These are phyloP conservation scores for Melitaea athalia DNA, from an alignment of 2,888 invertebrate species.

Conservation along the genomic window DNA sequence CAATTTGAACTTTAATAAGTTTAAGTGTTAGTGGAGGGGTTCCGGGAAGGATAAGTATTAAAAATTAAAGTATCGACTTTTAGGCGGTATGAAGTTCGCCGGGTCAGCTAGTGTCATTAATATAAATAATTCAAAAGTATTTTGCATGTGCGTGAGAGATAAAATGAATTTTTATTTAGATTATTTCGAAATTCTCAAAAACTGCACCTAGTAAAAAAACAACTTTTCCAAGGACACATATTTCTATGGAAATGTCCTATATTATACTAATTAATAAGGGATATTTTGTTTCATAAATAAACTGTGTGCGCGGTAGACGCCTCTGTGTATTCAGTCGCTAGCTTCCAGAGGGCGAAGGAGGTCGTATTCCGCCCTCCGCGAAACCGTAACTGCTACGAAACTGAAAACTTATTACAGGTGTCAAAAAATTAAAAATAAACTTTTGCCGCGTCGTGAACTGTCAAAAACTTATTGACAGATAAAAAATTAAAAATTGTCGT, in stretches of 20 bases:
- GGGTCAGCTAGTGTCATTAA: no score
- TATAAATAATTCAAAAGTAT: neutral
- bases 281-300: slow-evolving; percentile 11
- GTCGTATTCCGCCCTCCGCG: slow-evolving; percentile 10
- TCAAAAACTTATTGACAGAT: slow-evolving; percentile 8
- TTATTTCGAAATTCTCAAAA: slow-evolving; percentile 6
- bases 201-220: neutral
- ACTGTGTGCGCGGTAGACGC: slow-evolving; percentile 9
- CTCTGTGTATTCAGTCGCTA: slow-evolving; percentile 5
- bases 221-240: neutral
- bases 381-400: neutral
- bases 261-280: slow-evolving; percentile 2
- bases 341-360: slow-evolving; percentile 14
- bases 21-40: no score
- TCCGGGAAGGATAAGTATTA: no score
- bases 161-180: neutral
- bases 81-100: no score
- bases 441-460: slow-evolving; percentile 1
- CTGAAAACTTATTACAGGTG: slow-evolving; percentile 9
- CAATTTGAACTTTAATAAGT: no score
- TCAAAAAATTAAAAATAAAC: neutral
- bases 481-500: slow-evolving; percentile 1
- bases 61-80: no score
- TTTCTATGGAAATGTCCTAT: neutral
- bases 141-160: no score